These are phyloP conservation scores for Nephila pilipes DNA, from an alignment of 1,140 invertebrate genomes.

Conservation along the genomic window DNA sequence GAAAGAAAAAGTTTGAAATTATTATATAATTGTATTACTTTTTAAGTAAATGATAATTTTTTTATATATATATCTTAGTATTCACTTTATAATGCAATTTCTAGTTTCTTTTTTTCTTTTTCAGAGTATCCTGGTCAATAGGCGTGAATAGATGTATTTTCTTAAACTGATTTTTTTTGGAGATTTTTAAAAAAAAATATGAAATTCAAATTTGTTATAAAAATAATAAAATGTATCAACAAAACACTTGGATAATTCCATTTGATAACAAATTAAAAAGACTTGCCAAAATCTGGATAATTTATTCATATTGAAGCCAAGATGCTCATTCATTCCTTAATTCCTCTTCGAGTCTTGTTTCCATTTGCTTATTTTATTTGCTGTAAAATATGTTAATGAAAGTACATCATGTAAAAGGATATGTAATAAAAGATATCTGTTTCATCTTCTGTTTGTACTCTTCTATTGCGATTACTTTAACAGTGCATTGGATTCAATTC, in stretches of 20 bases:
- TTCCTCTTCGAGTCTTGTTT: conserved; percentile 28
- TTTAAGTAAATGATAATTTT: too few relatives aligned
- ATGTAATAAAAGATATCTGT: conserved; percentile 38
- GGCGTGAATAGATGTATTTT: conserved; percentile 63
- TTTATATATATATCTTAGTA: too few relatives aligned
- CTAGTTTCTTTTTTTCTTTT: not conserved
- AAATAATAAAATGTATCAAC: not conserved
- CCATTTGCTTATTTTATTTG: conserved; percentile 70
- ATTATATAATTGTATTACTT: too few relatives aligned
- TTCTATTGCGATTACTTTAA: conserved; percentile 61
- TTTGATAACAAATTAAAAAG: not conserved
- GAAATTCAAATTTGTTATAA: not conserved
- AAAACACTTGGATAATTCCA: not conserved
- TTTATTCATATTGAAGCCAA: not conserved
- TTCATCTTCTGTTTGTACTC: conserved; percentile 65
- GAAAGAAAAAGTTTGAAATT: too few relatives aligned
- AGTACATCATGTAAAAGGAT: conserved; percentile 37
- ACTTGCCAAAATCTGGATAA: not conserved
- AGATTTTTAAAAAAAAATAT: not conserved
- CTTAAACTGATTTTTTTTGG: conserved; percentile 13
- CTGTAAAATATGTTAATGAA: conserved; percentile 68
- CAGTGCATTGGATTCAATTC: conserved; percentile 1
- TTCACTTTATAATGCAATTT: too few relatives aligned
- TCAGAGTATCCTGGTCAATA: conserved; percentile 58
- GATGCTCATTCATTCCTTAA: conserved; percentile 61